Percentiles rank a stretch among this genome's conserved stretches.
Evolutionary conservation across 1,140 invertebrate genomes (phyloP).

Genomic region (Cepaea nemoralis): DNA sequence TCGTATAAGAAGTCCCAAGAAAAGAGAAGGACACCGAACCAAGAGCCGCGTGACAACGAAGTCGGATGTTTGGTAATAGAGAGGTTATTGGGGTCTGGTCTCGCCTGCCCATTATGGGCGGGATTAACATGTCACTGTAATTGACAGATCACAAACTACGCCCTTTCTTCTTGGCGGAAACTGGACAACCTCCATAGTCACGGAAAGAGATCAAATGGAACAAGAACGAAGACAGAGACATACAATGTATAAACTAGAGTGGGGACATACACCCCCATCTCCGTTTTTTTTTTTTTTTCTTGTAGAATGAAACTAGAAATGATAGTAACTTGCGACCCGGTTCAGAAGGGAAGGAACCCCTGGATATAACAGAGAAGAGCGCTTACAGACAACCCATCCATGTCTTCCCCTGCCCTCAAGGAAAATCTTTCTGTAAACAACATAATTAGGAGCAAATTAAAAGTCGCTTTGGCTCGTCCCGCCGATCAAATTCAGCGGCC

Average conservation of each 20-base stretch:
- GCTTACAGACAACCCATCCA: neutral
- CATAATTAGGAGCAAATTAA: conserved; percentile 27
- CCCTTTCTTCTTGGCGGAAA: neutral
- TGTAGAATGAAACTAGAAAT: too few relatives aligned
- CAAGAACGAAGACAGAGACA: neutral
- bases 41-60: neutral
- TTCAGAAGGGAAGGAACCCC: too few relatives aligned
- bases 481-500: neutral
- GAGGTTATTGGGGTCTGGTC: neutral
- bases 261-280: too few relatives aligned
- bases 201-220: neutral
- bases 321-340: too few relatives aligned
- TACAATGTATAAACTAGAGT: too few relatives aligned
- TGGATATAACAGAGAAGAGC: neutral
- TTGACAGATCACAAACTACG: neutral
- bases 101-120: neutral
- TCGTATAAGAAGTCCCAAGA: too few relatives aligned
- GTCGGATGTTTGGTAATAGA: neutral
- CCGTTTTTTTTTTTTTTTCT: too few relatives aligned
- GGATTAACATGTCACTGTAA: neutral
- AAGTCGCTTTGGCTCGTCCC: conserved; percentile 1
- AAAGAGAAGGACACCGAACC: too few relatives aligned
- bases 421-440: conserved; percentile 5
- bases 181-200: too few relatives aligned
- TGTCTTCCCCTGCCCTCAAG: neutral